phyloP scores from a whole-genome alignment of 2,888 invertebrate genomes.

The Apamea epomidion region DNA sequence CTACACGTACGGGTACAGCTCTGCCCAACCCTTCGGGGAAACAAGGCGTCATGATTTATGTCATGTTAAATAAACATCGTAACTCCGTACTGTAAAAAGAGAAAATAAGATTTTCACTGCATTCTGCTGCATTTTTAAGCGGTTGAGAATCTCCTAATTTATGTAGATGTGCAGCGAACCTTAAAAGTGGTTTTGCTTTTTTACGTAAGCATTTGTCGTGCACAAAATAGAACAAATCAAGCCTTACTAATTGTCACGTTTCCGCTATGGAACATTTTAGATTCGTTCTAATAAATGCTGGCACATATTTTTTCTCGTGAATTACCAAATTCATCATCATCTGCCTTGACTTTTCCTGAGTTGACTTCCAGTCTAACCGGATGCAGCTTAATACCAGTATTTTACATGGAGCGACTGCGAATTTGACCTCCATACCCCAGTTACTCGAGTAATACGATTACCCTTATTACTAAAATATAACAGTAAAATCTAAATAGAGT shows the following conservation, averaged over 20 bases:
- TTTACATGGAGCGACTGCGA: no score
- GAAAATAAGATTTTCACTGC: neutral
- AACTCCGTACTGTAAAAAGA: neutral
- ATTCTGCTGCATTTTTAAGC: constrained; percentile 8
- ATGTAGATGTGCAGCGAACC: constrained; percentile 17
- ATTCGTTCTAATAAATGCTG: neutral
- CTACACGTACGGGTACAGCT: no score
- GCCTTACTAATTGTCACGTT: neutral
- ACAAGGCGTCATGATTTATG: no score
- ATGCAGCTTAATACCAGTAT: no score
- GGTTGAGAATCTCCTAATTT: constrained; percentile 3
- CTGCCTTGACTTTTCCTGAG: no score
- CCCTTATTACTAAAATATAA: neutral
- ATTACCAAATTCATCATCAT: neutral
- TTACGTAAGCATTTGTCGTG: neutral
- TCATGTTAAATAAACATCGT: no score
- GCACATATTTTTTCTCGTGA: neutral
- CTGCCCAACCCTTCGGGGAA: neutral
- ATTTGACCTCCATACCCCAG: no score
- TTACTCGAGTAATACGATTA: no score
- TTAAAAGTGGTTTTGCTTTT: neutral
- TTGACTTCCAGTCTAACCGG: no score
- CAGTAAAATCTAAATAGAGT: neutral
- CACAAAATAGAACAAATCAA: neutral
- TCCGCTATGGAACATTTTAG: neutral